phyloP scores from a whole-genome alignment of 2,113 vertebrate genomes.

The Hypanus sabinus region DNA sequence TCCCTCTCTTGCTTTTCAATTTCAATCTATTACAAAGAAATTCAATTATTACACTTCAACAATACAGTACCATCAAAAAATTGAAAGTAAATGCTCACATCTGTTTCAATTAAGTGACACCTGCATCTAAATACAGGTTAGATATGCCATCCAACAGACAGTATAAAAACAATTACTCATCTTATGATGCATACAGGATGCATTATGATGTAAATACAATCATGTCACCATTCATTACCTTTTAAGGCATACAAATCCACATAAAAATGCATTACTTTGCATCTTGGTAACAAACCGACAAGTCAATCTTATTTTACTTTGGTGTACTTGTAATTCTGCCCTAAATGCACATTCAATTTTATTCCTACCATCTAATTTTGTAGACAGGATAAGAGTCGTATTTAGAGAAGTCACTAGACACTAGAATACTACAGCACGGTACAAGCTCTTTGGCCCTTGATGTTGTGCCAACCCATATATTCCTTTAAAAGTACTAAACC shows the following conservation, averaged over 20 bases:
- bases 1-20: conserved; percentile 52
- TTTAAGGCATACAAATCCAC: conserved; percentile 4
- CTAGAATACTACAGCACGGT: no score
- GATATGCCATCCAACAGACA: background rate
- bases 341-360: background rate
- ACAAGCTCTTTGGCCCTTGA: no score
- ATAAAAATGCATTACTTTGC: conserved; percentile 3
- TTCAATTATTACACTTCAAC: conserved; percentile 33
- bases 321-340: background rate
- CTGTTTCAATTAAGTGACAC: conserved; percentile 2
- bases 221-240: conserved; percentile 5
- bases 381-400: background rate
- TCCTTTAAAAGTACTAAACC: no score
- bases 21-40: conserved; percentile 48
- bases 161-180: conserved; percentile 14
- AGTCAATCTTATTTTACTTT: background rate
- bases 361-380: background rate
- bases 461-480: no score
- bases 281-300: background rate
- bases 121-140: background rate
- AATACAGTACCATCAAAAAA: conserved; percentile 34
- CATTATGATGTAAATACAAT: conserved; percentile 28
- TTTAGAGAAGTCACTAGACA: background rate
- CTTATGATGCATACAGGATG: background rate
- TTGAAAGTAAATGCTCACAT: conserved; percentile 9